Conservation (phyloP, 2,113 vertebrate genomes). For the Dunckerocampus dactyliophorus region DNA sequence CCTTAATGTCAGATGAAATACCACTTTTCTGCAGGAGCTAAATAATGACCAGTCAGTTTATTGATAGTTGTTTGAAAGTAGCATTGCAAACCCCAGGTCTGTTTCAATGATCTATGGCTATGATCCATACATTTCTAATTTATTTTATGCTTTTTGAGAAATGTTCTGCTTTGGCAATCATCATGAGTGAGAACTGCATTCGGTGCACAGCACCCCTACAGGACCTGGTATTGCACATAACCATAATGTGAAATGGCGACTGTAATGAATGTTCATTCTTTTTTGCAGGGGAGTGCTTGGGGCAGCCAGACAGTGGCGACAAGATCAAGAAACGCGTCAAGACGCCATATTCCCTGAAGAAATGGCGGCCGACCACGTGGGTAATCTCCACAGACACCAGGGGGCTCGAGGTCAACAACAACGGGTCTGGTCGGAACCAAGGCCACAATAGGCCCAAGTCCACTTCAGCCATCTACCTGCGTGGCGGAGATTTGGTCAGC, state of each 20-base stretch:
- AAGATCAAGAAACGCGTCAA: slow-evolving; percentile 99
- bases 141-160: too few species aligned
- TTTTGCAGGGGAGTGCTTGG: slow-evolving; percentile 77
- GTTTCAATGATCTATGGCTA: too few species aligned
- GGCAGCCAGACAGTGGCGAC: slow-evolving; percentile 81
- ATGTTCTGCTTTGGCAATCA: too few species aligned
- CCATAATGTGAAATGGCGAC: background rate
- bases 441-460: slow-evolving; percentile 81
- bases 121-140: too few species aligned
- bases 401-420: slow-evolving; percentile 81
- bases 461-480: slow-evolving; percentile 88
- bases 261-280: slow-evolving; percentile 20
- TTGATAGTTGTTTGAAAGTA: too few species aligned
- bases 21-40: too few species aligned
- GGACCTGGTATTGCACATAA: too few species aligned
- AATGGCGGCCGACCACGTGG: slow-evolving; percentile 96
- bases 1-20: too few species aligned
- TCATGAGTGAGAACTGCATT: too few species aligned
- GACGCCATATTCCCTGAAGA: slow-evolving; percentile 95
- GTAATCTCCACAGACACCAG: slow-evolving; percentile 88
- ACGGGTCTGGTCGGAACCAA: slow-evolving; percentile 40
- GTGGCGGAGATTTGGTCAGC: slow-evolving; percentile 81
- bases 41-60: too few species aligned
- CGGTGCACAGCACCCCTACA: too few species aligned
- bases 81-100: too few species aligned